Conservation (phyloP, 1,140 invertebrate species). For the Drosophila willistoni region DNA sequence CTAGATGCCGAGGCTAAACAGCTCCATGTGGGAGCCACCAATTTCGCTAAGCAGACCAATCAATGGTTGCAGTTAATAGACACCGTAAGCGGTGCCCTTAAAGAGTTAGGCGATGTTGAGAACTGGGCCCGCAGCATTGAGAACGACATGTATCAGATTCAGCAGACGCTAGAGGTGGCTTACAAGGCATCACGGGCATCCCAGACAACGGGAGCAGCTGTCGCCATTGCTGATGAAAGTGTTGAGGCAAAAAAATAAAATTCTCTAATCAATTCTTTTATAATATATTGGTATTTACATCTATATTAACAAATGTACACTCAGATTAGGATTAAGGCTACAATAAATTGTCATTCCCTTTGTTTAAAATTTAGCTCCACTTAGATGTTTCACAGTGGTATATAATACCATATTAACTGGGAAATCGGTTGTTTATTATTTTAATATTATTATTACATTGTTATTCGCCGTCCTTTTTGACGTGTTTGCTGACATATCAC, state of each 20-base stretch:
- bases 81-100: slow-evolving; percentile 96
- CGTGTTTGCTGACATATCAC: slow-evolving; percentile 62
- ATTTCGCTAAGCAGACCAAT: slow-evolving; percentile 98
- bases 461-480: slow-evolving; percentile 41
- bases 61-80: slow-evolving; percentile 98
- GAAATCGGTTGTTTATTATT: slow-evolving; percentile 23
- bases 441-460: slow-evolving; percentile 43
- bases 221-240: slow-evolving; percentile 11
- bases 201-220: slow-evolving; percentile 33
- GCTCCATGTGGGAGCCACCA: slow-evolving; percentile 95
- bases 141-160: slow-evolving; percentile 96
- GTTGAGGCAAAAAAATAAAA: slow-evolving; percentile 1
- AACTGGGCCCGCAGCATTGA: slow-evolving; percentile 99
- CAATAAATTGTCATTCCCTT: slow-evolving; percentile 2
- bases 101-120: slow-evolving; percentile 99
- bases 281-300: not conserved
- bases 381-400: slow-evolving; percentile 30
- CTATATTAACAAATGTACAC: slow-evolving; percentile 7
- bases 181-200: slow-evolving; percentile 91
- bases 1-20: slow-evolving; percentile 98
- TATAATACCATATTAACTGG: slow-evolving; percentile 34
- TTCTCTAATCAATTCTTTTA: not conserved
- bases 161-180: slow-evolving; percentile 96
- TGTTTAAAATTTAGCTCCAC: slow-evolving; percentile 15
- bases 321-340: not conserved